Evolutionary conservation across 2,888 invertebrate genomes (phyloP).

Genomic region (Nomada fabriciana): DNA sequence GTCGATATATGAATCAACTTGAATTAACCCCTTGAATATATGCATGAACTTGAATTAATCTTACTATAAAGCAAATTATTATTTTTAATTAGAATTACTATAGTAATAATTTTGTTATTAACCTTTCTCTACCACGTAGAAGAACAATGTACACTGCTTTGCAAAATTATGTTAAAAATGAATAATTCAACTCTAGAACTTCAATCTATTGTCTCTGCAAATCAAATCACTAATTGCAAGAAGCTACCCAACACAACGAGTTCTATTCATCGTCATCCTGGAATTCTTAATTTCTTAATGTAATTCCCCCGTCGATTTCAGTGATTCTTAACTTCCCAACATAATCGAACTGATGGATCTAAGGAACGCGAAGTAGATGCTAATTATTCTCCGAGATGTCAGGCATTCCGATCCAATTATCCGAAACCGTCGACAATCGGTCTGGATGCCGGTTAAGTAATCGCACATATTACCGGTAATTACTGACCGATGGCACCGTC

Average conservation of each 20-base stretch:
- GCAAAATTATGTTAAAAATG: not conserved
- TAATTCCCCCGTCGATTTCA: constrained; percentile 1
- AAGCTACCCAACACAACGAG: constrained; percentile 11
- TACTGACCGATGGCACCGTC: constrained; percentile 51
- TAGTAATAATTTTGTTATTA: too few relatives aligned
- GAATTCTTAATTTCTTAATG: not conserved
- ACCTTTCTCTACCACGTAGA: too few relatives aligned
- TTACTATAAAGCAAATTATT: too few relatives aligned
- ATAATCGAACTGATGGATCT: constrained; percentile 28
- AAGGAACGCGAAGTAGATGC: constrained; percentile 23
- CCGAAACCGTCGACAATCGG: constrained; percentile 52
- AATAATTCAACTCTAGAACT: too few relatives aligned
- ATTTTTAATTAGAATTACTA: too few relatives aligned
- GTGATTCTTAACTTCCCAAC: constrained; percentile 15
- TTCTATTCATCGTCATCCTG: not conserved
- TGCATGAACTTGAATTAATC: too few relatives aligned
- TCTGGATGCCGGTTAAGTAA: constrained; percentile 52
- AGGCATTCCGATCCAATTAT: constrained; percentile 61
- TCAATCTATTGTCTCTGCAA: not conserved
- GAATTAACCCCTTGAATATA: too few relatives aligned
- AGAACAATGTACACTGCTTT: too few relatives aligned
- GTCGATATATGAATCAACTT: not conserved
- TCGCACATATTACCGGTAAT: constrained; percentile 64
- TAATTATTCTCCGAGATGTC: constrained; percentile 50
- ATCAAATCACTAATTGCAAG: constrained; percentile 6